Evolutionary conservation across 2,113 vertebrate species (phyloP).

Genomic region (Siphamia tubifer): DNA sequence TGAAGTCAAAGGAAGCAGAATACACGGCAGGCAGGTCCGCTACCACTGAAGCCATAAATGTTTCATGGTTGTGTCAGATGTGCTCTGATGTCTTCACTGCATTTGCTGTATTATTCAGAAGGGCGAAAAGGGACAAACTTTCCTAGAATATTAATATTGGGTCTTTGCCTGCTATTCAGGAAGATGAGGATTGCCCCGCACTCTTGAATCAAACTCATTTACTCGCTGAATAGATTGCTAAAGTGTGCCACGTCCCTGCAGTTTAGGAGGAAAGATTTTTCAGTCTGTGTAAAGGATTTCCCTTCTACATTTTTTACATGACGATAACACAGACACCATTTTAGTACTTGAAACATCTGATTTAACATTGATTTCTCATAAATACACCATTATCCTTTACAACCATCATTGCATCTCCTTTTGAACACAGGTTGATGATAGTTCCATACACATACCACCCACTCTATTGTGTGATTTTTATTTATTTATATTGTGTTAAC

Average conservation of each 20-base stretch:
- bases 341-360: not conserved
- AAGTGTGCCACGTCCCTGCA: constrained; percentile 48
- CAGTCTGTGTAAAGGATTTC: not conserved
- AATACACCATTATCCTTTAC: not conserved
- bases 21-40: constrained; percentile 49
- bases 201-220: constrained; percentile 32
- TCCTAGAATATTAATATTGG: constrained; percentile 67
- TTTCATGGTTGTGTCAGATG: constrained; percentile 75
- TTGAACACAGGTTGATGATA: too few species aligned
- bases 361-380: not conserved
- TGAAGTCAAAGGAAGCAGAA: constrained; percentile 52
- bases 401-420: too few species aligned
- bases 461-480: constrained; percentile 14
- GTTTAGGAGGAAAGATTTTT: constrained; percentile 7
- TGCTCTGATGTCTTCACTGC: constrained; percentile 71
- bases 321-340: not conserved
- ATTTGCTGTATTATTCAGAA: constrained; percentile 76
- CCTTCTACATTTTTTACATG: not conserved
- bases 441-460: constrained; percentile 5
- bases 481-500: not conserved
- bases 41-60: constrained; percentile 64
- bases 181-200: constrained; percentile 1
- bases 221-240: not conserved
- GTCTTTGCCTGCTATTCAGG: constrained; percentile 22
- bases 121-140: constrained; percentile 72